Percentiles rank a stretch among this genome's conserved stretches.
These are phyloP conservation scores for Orycteropus afer DNA, from an alignment of 2,113 vertebrate genomes.

Conservation along the genomic window DNA sequence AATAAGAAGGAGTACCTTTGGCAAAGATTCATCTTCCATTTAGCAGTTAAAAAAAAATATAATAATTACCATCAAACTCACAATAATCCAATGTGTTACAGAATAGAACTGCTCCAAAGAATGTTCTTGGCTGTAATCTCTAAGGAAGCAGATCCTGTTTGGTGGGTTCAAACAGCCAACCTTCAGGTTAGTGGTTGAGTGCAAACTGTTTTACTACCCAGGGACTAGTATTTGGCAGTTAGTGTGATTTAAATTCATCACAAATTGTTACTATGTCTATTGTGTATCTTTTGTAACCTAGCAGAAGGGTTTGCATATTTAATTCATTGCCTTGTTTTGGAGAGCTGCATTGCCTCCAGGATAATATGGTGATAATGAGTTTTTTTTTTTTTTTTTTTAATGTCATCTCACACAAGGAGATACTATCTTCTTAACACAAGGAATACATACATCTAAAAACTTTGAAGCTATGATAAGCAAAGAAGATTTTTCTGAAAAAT, in stretches of 20 bases:
- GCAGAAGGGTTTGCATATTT: not conserved
- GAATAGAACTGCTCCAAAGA: not conserved
- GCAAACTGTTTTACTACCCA: not conserved
- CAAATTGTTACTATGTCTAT: not conserved
- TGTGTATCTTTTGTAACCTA: not conserved
- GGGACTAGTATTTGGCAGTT: not conserved
- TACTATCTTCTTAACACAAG: not conserved
- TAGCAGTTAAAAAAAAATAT: not conserved
- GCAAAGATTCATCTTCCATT: not conserved
- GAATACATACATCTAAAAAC: not conserved
- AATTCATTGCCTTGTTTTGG: not conserved
- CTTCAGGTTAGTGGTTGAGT: not conserved
- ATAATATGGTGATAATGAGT: not conserved
- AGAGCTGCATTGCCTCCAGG: not conserved
- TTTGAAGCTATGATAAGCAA: not conserved
- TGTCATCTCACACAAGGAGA: not conserved
- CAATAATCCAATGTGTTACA: not conserved
- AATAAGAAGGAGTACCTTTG: not conserved
- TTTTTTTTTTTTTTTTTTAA: too few relatives aligned
- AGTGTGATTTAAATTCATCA: not conserved
- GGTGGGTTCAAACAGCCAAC: not conserved
- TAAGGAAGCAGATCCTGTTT: not conserved
- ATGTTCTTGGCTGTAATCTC: not conserved
- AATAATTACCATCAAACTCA: too few relatives aligned
- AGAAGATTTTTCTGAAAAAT: not conserved